phyloP scores from a whole-genome alignment of 2,113 vertebrate species.

The Dolichotis patagonum region DNA sequence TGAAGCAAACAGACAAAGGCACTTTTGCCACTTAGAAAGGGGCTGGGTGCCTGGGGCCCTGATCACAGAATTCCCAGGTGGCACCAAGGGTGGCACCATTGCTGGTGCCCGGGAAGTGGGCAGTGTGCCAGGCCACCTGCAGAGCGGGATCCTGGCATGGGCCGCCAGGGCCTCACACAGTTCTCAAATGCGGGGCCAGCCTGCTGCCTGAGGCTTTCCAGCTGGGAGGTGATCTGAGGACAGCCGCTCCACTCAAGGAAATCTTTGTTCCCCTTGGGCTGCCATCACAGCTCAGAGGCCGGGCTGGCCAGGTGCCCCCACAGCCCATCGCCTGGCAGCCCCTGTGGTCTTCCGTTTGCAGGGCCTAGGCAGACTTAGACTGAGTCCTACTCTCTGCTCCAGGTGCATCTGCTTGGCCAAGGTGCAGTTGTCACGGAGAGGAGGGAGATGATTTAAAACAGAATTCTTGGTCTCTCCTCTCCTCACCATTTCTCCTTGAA shows the following conservation, averaged over 20 bases:
- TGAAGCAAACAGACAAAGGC: neutral
- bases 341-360: neutral
- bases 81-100: fast-evolving
- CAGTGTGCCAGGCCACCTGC: conserved; percentile 49
- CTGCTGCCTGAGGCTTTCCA: neutral
- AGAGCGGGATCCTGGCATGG: neutral
- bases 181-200: neutral
- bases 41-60: fast-evolving
- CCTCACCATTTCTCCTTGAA: neutral
- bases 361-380: neutral
- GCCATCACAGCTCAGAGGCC: neutral
- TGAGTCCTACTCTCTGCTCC: neutral
- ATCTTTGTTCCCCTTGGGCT: conserved; percentile 58
- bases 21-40: neutral
- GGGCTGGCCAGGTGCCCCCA: conserved; percentile 41
- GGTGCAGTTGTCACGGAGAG: neutral
- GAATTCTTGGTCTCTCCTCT: neutral
- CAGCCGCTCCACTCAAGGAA: conserved; percentile 61
- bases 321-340: neutral
- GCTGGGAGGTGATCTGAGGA: conserved; percentile 74
- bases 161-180: neutral
- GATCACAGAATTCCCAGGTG: neutral
- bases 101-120: neutral
- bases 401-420: neutral
- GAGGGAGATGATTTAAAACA: neutral